Evolutionary conservation across 2,113 vertebrate species (phyloP).

Genomic region (Vidua macroura): DNA sequence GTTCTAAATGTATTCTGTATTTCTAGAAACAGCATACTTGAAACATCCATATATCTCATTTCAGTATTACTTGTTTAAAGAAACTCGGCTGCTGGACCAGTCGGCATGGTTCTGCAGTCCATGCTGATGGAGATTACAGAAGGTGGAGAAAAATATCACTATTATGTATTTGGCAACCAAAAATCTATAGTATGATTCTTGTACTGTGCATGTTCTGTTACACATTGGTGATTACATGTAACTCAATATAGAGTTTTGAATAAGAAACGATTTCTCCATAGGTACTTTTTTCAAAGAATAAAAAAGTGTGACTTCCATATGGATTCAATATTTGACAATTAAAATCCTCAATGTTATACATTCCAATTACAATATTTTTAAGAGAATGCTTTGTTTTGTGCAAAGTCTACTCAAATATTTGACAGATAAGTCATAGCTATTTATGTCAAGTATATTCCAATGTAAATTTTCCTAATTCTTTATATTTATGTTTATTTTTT

Average conservation of each 20-base stretch:
- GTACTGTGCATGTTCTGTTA: neutral
- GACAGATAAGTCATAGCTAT: neutral
- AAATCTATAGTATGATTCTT: neutral
- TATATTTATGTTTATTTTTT: neutral
- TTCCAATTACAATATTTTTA: conserved; percentile 21
- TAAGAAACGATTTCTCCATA: neutral
- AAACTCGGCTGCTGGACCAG: neutral
- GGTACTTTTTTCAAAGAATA: neutral
- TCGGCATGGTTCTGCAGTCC: neutral
- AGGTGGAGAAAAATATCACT: neutral
- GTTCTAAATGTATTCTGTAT: neutral
- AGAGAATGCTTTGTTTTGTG: conserved; percentile 46
- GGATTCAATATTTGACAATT: neutral
- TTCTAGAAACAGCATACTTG: neutral
- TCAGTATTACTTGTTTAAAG: conserved; percentile 23
- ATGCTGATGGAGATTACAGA: neutral
- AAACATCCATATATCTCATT: neutral
- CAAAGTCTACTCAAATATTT: neutral
- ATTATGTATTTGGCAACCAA: neutral
- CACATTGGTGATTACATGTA: neutral
- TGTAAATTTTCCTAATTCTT: neutral
- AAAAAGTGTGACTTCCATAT: neutral
- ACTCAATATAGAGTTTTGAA: neutral
- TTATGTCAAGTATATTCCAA: neutral
- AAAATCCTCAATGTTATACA: conserved; percentile 13